Evolutionary conservation across 92 coral and sea anemone species (phyloP), one percentile per base, ranked within the genome.

Genomic region (Umimayanthus chanpuru): DNA sequence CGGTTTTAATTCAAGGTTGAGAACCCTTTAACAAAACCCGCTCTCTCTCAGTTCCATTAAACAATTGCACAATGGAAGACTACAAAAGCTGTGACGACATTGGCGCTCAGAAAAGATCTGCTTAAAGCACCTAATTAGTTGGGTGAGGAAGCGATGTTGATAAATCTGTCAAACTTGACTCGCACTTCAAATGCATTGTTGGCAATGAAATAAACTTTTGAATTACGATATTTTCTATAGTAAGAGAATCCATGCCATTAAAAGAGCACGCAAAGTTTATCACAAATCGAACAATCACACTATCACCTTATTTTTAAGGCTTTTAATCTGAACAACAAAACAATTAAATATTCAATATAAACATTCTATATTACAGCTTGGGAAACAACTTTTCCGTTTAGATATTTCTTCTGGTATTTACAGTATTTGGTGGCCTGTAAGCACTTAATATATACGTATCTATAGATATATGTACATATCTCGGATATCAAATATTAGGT

Each of bases 271-370:
- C 77, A 47, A 83, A n/a, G 53, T 39, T 75, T 75, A 10, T 25
- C 78, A n/a, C 58, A 43, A 83, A 83, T 47, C 64, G 79, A 75
- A 36, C 30, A 21, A 75, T 75, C 61, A 83, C 64, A 40, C 73
- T 21, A 44, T 70, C 77, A 70, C 87, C 77, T 83, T 70, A 83
- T 1, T 68, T 44, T 83, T 47, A 36, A 70, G 70, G 87, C 76
- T 70, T 70, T 49, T 70, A 70, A 83, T 83, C 87, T 41, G 58
- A 44, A 71, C 65, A 83, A 71, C 87, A 83, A 83, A 83, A 44
- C 78, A 83, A 68, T 83, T 83, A 83, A 83, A 68, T 83, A 83
- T 83, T 83, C 87, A 83, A 70, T 83, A 83, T 83, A 83, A 44
- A 83, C 85, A 81, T 58, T 65, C 38, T 81, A 81, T 81, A 61